Percentiles rank a stretch among this genome's conserved stretches.
These are phyloP conservation scores for Sinocyclocheilus rhinocerous DNA, from an alignment of 2,113 vertebrate genomes.

Conservation along the genomic window DNA sequence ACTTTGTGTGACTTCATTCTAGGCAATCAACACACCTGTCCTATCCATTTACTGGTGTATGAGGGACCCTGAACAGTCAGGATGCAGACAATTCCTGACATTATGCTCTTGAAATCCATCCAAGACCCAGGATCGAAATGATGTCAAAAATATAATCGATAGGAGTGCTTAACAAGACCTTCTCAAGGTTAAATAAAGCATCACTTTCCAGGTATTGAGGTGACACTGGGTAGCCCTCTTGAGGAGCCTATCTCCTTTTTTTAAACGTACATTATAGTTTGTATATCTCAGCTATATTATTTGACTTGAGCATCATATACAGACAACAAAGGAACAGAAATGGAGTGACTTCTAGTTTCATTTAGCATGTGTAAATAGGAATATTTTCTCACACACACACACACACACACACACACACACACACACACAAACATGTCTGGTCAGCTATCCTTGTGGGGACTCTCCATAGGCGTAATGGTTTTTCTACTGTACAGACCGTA, in stretches of 20 bases:
- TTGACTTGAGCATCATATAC: not conserved
- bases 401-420: too few species aligned
- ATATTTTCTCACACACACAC: not conserved
- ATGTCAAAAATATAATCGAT: constrained; percentile 18
- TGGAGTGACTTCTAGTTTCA: not conserved
- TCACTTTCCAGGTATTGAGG: not conserved
- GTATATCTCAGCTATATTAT: not conserved
- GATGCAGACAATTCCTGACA: constrained; percentile 27
- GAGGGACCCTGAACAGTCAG: not conserved
- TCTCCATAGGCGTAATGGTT: too few species aligned
- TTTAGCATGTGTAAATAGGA: not conserved
- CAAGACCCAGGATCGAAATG: constrained; percentile 4
- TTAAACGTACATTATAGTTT: not conserved
- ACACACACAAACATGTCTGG: too few species aligned
- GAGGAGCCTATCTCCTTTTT: not conserved
- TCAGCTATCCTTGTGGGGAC: too few species aligned
- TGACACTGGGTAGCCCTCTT: not conserved
- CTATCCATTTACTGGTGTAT: constrained; percentile 2
- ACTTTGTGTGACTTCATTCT: not conserved
- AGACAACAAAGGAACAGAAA: not conserved
- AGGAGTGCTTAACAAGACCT: constrained; percentile 5
- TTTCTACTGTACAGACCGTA: too few species aligned
- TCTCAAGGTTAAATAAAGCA: constrained; percentile 13
- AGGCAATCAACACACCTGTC: constrained; percentile 16
- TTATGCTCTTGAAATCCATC: constrained; percentile 19